Evolutionary conservation across 1,140 invertebrate genomes (phyloP), one percentile per base, ranked within the genome.

Genomic region (Brachionus plicatilis): DNA sequence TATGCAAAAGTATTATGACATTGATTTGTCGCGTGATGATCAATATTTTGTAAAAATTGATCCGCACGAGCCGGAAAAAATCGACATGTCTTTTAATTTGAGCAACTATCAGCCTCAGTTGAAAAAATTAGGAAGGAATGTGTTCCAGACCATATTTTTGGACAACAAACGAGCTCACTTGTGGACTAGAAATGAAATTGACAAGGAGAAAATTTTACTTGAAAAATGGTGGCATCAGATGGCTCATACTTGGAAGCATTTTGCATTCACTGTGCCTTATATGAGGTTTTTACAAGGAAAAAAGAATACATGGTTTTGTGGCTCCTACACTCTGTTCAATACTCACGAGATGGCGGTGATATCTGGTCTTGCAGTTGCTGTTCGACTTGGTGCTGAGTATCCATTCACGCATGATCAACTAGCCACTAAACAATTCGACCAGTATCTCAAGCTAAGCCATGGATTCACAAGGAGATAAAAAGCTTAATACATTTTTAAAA

Each of bases 11-110:
- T 82, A 87, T 66, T 88, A 87, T 85, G 87, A 87, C 50, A 84
- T 88, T 17, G 76, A 87, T 70, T 85, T 86, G 75, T 85, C 87
- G 17, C 50, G 79, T 14, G 85, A 85, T 56, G 87, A 88, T 70
- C 87, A 87, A 75, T 87, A 87, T 75, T 87, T 87, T 27, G 84
- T 88, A 29, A 85, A 86, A 37, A 87, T 86, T 6, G 86, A 87
- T 65, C 76, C 82, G 1, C 60, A 76, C 3, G 86, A 88, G 60
- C 86, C 86, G 3, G 75, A 85, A 9, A 87, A 87, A 68, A 85
- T 87, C 9, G 87, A 87, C 82, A 87, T 87, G 87, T 87, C 87
- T 7, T 88, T 88, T 70, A 87, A 87, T 85, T 85, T 88, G 29
- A 86, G 87, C 14, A 87, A 87, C 20, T 88, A 87, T 53, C 87